Base-by-base conservation (phyloP, 2,888 invertebrate genomes). In the Parasteatoda lunata region DNA sequence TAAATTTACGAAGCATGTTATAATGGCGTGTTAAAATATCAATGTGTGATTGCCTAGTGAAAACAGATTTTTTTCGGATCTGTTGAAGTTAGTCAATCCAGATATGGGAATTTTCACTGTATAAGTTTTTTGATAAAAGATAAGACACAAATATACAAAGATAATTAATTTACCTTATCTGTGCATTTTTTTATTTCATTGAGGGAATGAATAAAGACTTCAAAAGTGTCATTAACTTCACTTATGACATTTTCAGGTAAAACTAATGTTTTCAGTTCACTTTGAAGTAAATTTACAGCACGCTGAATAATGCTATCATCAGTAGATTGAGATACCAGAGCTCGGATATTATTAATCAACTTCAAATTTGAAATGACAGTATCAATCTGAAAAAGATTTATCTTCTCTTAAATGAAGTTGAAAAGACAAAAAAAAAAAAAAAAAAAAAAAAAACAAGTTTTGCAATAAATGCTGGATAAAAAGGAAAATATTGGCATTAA, bases 291-390 rank as follows among this genome's bases (percentile, higher is more conserved):
- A 48, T 72, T 54, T 5, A 81, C 77, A 30, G 85, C 85, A 54
- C 48, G 64, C 52, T 49, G 76, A 51, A 86, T 81, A 49, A 86
- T 76, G 45, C 71, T 79, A 54, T 86, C 85, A 77, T 86, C 72
- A 13, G 77, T 66, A 49, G 79, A 71, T 52, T 76, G 64, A 7
- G 80, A 79, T 9, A 86, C 77, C 9, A 86, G 51, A 48, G 69
- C 49, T 52, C 85, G 48, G 15, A 86, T 77, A 54, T 86, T 77
- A 49, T 86, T 86, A n/a, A 81, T 76, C 8, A 86, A n/a, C n/a
- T 86, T 80, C 70, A 86, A 49, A 49, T 72, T 80, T 47, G 80
- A 75, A 11, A 80, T 15, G 48, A 86, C 85, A 7, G 64, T 59
- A 68, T 86, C 85, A 15, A 86, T 70, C 85, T 86, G 47, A 13